Percentiles rank a stretch among this genome's conserved stretches.
Conservation (phyloP, 1,140 invertebrate genomes). For the Cataglyphis hispanica region DNA sequence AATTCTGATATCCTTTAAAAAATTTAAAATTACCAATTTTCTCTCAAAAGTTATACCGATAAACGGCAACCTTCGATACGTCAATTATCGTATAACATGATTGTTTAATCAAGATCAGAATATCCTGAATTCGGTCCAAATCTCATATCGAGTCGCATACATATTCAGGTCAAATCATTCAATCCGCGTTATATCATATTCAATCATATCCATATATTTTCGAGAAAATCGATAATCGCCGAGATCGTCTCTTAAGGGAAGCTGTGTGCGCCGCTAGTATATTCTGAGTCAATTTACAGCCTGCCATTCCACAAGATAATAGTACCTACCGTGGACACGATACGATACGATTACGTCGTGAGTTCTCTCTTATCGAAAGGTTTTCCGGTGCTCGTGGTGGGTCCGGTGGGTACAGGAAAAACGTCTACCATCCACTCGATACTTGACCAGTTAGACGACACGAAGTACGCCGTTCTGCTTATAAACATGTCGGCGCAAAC, state of each 20-base stretch:
- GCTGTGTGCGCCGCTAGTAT: not conserved
- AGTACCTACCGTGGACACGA: conserved; percentile 94
- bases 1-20: not conserved
- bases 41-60: not conserved
- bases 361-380: conserved; percentile 88
- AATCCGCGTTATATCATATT: not conserved
- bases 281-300: conserved; percentile 83
- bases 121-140: not conserved
- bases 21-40: not conserved
- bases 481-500: conserved; percentile 96
- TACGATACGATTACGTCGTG: conserved; percentile 92
- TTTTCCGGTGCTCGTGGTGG: conserved; percentile 91
- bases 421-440: conserved; percentile 91
- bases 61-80: not conserved
- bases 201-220: conserved; percentile 7
- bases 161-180: conserved; percentile 27
- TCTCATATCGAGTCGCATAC: not conserved
- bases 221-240: not conserved
- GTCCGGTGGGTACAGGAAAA: conserved; percentile 94
- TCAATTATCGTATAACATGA: not conserved
- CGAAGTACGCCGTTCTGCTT: conserved; percentile 89
- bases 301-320: conserved; percentile 93
- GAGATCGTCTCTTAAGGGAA: not conserved
- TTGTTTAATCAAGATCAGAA: not conserved
- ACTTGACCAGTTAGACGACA: conserved; percentile 88